These are phyloP conservation scores for Tursiops truncatus DNA, from an alignment of 2,113 vertebrate genomes.

Conservation along the genomic window DNA sequence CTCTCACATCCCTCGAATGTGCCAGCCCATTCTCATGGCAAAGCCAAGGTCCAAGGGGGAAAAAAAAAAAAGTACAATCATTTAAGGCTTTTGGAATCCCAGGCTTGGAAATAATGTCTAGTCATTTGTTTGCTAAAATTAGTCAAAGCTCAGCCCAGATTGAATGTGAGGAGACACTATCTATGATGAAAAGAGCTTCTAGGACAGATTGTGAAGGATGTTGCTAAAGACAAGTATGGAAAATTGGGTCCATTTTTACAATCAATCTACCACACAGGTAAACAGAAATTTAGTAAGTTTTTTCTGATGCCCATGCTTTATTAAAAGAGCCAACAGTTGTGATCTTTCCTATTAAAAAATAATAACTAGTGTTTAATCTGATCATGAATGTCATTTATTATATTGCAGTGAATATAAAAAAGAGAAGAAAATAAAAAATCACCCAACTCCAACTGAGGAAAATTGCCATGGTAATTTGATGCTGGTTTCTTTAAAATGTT, in stretches of 20 bases:
- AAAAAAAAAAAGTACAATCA: background rate
- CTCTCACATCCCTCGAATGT: background rate
- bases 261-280: background rate
- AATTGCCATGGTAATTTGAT: background rate
- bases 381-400: background rate
- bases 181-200: background rate
- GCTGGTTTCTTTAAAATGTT: conserved; percentile 7
- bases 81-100: background rate
- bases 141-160: background rate
- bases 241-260: background rate
- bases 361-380: background rate
- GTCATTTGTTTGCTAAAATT: background rate
- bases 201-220: background rate
- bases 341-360: background rate
- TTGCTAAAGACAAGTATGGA: background rate
- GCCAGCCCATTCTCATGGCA: background rate
- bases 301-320: background rate
- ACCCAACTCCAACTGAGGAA: background rate
- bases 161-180: background rate
- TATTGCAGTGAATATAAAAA: background rate
- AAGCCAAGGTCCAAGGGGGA: background rate
- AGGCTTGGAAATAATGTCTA: background rate
- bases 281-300: background rate
- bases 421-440: background rate
- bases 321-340: background rate